Conservation (phyloP, 2,797 vertebrate species). For the Vespertilio murinus region DNA sequence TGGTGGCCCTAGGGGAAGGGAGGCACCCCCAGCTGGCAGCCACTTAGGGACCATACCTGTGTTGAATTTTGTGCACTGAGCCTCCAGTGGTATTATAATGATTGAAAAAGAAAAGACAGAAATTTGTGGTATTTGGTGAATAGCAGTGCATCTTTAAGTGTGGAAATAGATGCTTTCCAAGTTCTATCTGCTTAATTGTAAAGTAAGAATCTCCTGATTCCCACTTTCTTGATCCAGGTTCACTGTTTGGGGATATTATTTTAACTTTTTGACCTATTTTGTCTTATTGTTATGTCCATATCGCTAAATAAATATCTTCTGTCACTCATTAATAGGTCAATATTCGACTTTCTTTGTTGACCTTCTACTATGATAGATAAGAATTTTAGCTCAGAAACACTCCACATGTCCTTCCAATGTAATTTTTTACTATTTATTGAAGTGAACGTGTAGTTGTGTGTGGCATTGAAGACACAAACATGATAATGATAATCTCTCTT, state of each 20-base stretch:
- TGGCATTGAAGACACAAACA: background rate
- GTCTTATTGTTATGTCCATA: background rate
- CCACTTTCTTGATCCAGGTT: background rate
- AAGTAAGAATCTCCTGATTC: background rate
- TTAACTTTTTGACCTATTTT: background rate
- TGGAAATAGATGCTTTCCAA: background rate
- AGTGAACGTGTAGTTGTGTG: background rate
- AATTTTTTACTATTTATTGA: background rate
- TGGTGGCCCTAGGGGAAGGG: accelerated
- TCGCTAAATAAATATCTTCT: background rate
- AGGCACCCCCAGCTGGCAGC: too few relatives aligned
- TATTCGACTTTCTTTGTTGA: background rate
- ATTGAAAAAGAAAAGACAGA: background rate
- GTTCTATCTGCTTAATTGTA: background rate
- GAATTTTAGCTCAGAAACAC: background rate
- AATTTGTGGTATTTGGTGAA: background rate
- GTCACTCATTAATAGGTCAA: background rate
- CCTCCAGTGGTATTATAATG: background rate
- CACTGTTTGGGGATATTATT: background rate
- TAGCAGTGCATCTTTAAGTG: background rate
- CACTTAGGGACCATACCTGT: too few relatives aligned
- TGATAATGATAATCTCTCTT: background rate
- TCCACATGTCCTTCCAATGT: background rate
- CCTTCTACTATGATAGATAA: background rate
- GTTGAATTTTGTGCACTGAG: too few relatives aligned